Evolutionary conservation across 2,113 vertebrate genomes (phyloP).

Genomic region (Platycercus adscitus): DNA sequence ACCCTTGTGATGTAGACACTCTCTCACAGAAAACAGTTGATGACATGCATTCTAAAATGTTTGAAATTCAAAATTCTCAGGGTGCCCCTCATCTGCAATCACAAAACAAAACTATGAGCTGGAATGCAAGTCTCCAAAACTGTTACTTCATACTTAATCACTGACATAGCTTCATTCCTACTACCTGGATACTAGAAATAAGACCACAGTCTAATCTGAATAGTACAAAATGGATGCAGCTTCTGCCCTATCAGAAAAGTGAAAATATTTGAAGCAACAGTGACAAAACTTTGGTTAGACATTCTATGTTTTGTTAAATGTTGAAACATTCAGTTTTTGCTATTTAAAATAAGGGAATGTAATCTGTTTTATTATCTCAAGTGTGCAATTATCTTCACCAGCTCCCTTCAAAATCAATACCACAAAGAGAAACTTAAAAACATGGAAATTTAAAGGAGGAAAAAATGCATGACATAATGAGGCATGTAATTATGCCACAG

Average conservation of each 20-base stretch:
- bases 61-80: neutral
- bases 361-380: neutral
- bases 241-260: neutral
- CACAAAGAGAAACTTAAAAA: neutral
- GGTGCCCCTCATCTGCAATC: neutral
- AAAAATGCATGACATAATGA: neutral
- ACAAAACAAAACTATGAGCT: neutral
- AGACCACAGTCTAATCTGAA: neutral
- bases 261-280: neutral
- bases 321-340: neutral
- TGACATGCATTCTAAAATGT: neutral
- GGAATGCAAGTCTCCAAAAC: neutral
- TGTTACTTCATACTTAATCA: neutral
- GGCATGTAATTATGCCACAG: too few species aligned
- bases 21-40: neutral
- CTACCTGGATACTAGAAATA: neutral
- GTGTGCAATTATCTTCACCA: neutral
- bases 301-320: neutral
- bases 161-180: neutral
- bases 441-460: neutral
- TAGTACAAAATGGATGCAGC: neutral
- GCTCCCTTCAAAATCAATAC: neutral
- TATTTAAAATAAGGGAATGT: neutral
- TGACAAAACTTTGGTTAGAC: neutral
- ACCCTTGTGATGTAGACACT: neutral